These are phyloP conservation scores for Entomobrya proxima DNA, from an alignment of 2,888 invertebrate species.

Conservation along the genomic window DNA sequence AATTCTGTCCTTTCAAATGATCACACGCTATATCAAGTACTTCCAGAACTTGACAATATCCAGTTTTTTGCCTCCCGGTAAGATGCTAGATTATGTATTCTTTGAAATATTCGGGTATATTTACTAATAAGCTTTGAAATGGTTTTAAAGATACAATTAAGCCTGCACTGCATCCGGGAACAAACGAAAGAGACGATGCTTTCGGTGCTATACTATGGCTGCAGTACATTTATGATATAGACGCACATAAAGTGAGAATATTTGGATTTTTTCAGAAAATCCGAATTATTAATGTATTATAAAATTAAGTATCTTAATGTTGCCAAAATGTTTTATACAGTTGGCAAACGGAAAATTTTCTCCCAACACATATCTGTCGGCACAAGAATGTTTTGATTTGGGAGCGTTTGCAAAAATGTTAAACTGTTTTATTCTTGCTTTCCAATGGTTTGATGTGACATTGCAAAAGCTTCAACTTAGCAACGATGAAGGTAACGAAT, in stretches of 20 bases:
- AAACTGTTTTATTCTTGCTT: constrained; percentile 70
- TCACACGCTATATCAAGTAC: no score
- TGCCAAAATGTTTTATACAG: background rate
- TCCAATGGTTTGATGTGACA: constrained; percentile 72
- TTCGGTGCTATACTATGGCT: constrained; percentile 70
- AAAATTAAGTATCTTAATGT: background rate
- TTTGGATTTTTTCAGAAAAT: background rate
- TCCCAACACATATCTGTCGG: constrained; percentile 62
- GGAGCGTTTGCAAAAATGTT: constrained; percentile 68
- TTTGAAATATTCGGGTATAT: no score
- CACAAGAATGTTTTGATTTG: constrained; percentile 70
- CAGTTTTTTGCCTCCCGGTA: no score
- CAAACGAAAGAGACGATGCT: constrained; percentile 66
- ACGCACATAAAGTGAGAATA: constrained; percentile 50
- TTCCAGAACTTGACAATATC: no score
- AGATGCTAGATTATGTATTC: no score
- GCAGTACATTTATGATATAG: constrained; percentile 72
- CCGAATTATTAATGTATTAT: background rate
- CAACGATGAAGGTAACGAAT: background rate
- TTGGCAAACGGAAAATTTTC: constrained; percentile 26
- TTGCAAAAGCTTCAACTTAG: constrained; percentile 51
- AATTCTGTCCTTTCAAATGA: no score
- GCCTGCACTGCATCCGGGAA: constrained; percentile 38
- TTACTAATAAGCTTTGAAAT: background rate
- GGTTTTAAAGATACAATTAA: constrained; percentile 1